Evolutionary conservation across 2,797 vertebrate genomes (phyloP).

Genomic region (Anguilla anguilla): DNA sequence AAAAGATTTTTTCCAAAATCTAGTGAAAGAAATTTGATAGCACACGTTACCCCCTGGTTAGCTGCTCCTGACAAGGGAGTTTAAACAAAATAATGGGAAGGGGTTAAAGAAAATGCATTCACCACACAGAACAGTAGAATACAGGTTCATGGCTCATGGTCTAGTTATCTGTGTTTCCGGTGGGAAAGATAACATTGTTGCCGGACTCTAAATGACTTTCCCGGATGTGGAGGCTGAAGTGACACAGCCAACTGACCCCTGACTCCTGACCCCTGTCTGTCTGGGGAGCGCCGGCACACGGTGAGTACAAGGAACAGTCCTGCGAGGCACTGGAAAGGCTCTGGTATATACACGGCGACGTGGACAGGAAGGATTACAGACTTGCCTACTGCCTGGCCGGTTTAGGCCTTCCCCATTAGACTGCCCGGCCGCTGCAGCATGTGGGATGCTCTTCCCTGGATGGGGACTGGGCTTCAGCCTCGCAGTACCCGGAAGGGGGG

Average conservation of each 20-base stretch:
- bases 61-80: background rate
- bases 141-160: background rate
- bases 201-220: background rate
- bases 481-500: background rate
- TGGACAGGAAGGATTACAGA: slow-evolving; percentile 15
- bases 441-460: slow-evolving; percentile 16
- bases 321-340: slow-evolving; percentile 38
- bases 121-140: background rate
- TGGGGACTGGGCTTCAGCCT: background rate
- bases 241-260: slow-evolving; percentile 5
- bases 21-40: background rate
- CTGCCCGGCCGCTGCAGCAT: background rate
- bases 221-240: background rate
- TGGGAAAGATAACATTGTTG: background rate
- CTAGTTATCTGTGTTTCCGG: background rate
- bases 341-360: slow-evolving; percentile 74
- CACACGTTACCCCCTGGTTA: background rate
- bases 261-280: slow-evolving; percentile 25
- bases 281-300: background rate
- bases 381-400: slow-evolving; percentile 26
- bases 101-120: background rate
- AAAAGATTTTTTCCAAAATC: background rate
- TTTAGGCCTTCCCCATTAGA: background rate
- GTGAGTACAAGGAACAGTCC: background rate
- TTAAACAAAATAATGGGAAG: background rate